Evolutionary conservation across 2,113 vertebrate species (phyloP).

Genomic region (Sapajus apella): DNA sequence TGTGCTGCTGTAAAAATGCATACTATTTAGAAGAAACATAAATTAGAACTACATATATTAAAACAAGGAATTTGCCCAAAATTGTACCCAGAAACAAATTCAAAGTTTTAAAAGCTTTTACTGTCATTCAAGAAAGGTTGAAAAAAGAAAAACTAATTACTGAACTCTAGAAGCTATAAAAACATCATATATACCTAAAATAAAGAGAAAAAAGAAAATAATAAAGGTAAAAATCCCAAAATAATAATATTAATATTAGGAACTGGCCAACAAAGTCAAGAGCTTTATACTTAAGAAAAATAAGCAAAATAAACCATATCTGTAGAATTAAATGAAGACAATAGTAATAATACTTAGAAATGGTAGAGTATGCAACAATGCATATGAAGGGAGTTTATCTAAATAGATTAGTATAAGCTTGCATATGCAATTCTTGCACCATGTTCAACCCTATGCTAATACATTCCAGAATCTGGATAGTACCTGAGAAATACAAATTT

Average conservation of each 20-base stretch:
- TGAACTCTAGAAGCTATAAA: background rate
- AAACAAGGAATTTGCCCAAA: background rate
- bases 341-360: background rate
- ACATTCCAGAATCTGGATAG: background rate
- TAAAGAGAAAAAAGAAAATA: conserved; percentile 11
- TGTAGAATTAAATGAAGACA: conserved; percentile 31
- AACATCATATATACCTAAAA: background rate
- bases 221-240: background rate
- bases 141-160: background rate
- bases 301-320: background rate
- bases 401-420: background rate
- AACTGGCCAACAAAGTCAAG: background rate
- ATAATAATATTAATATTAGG: background rate
- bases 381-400: background rate
- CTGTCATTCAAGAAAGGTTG: background rate
- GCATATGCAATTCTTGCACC: background rate
- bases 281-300: background rate
- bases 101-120: background rate
- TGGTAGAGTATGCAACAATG: background rate
- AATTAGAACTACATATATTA: background rate
- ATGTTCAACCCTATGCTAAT: background rate
- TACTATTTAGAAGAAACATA: background rate
- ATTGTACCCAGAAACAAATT: background rate
- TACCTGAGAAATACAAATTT: conserved; percentile 14
- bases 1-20: background rate